Evolutionary conservation across 2,888 invertebrate species (phyloP).

Genomic region (Eupithecia exiguata): DNA sequence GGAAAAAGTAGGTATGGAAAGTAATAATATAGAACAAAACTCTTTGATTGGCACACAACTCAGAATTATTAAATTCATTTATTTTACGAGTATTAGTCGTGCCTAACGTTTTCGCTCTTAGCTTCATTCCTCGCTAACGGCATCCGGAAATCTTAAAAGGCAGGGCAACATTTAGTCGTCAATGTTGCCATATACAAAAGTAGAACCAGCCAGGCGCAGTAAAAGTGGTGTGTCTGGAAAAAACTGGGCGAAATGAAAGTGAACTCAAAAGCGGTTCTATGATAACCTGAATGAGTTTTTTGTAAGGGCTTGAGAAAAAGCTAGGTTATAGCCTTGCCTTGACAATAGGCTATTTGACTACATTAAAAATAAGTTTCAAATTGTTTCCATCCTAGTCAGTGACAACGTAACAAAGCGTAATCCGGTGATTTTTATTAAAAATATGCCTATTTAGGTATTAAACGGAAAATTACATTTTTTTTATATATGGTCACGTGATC

Average conservation of each 20-base stretch:
- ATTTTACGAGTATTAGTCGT: too few relatives aligned
- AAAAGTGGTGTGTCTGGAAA: slow-evolving; percentile 55
- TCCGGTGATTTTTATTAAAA: too few relatives aligned
- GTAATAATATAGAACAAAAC: too few relatives aligned
- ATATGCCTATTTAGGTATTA: too few relatives aligned
- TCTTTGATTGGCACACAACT: too few relatives aligned
- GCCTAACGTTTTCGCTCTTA: background rate
- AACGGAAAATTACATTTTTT: too few relatives aligned
- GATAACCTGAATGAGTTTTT: slow-evolving; percentile 15
- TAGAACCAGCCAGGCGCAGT: slow-evolving; percentile 45
- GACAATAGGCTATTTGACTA: background rate
- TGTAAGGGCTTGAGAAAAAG: background rate
- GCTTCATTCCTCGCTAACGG: slow-evolving; percentile 18
- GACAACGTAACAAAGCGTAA: too few relatives aligned
- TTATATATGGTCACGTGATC: too few relatives aligned
- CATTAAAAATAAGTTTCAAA: too few relatives aligned
- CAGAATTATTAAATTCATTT: too few relatives aligned
- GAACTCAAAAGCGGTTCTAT: slow-evolving; percentile 25
- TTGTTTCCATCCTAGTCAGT: too few relatives aligned
- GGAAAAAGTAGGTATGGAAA: too few relatives aligned
- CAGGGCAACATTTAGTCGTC: slow-evolving; percentile 10
- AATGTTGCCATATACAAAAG: slow-evolving; percentile 47
- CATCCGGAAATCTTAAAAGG: slow-evolving; percentile 29
- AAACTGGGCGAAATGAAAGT: slow-evolving; percentile 53
- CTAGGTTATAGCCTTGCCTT: background rate